Percentiles rank a stretch among this genome's conserved stretches.
Conservation (phyloP, 1,140 invertebrate genomes). For the Dreissena polymorpha region DNA sequence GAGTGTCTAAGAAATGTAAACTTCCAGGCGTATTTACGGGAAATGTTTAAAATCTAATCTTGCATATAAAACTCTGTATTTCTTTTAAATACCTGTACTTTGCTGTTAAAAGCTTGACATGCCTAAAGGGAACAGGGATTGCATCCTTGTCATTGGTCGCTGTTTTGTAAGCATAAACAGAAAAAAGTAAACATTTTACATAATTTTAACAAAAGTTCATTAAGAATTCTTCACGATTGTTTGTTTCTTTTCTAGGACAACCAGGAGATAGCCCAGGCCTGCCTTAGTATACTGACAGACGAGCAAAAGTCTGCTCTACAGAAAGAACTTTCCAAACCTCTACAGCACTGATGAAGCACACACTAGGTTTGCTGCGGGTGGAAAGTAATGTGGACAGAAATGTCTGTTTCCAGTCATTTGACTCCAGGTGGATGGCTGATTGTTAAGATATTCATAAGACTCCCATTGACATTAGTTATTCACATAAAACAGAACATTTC, state of each 20-base stretch:
- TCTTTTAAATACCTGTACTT: neutral
- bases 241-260: constrained; percentile 83
- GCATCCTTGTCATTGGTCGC: too few relatives aligned
- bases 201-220: neutral
- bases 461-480: too few relatives aligned
- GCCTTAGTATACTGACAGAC: constrained; percentile 86
- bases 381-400: too few relatives aligned
- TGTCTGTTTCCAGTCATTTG: too few relatives aligned
- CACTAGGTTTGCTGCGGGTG: too few relatives aligned
- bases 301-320: constrained; percentile 90
- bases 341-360: too few relatives aligned
- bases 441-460: too few relatives aligned
- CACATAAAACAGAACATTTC: too few relatives aligned
- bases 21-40: neutral
- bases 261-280: constrained; percentile 90
- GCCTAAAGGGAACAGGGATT: too few relatives aligned
- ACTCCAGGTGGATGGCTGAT: too few relatives aligned
- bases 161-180: too few relatives aligned
- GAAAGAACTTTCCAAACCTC: constrained; percentile 60
- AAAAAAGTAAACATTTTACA: too few relatives aligned
- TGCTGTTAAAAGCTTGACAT: neutral
- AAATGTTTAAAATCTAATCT: neutral
- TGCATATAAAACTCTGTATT: neutral
- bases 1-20: neutral
- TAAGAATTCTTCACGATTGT: neutral